A percentile compares a stretch with the other conserved stretches of the same genome.
These are phyloP conservation scores for Romanogobio albipinnatus DNA, from an alignment of 2,113 vertebrate species.

Conservation along the genomic window DNA sequence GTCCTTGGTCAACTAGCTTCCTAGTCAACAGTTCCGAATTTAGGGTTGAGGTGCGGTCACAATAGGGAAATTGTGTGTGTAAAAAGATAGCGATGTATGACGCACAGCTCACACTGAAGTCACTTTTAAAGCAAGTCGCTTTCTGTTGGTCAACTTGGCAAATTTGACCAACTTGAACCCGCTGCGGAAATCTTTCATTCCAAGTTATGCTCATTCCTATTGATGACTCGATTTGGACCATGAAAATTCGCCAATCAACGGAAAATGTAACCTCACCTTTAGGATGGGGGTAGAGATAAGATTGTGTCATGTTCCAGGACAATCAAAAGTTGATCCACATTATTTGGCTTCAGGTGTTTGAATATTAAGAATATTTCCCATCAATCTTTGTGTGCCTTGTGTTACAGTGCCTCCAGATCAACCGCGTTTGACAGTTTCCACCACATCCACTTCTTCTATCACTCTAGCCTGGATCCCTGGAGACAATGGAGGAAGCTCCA, in stretches of 20 bases:
- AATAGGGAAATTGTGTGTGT: neutral
- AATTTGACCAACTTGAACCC: neutral
- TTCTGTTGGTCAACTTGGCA: neutral
- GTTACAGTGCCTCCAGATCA: conserved; percentile 92
- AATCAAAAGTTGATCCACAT: neutral
- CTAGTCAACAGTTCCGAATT: neutral
- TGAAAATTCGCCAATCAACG: neutral
- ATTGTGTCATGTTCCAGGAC: neutral
- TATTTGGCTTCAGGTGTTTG: neutral
- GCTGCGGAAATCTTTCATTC: neutral
- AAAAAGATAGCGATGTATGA: neutral
- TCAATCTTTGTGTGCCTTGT: conserved; percentile 24
- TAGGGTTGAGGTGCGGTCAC: neutral
- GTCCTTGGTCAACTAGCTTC: neutral
- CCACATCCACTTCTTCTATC: conserved; percentile 89
- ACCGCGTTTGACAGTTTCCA: conserved; percentile 94
- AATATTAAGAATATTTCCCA: neutral
- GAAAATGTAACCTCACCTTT: neutral
- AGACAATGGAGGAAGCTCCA: conserved; percentile 91
- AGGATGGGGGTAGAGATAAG: neutral
- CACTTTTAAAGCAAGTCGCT: neutral
- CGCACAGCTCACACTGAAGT: neutral
- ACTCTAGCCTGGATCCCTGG: conserved; percentile 98
- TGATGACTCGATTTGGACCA: neutral
- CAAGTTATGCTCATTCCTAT: neutral